These are phyloP conservation scores for Pecten maximus DNA, from an alignment of 2,888 invertebrate species.

Conservation along the genomic window DNA sequence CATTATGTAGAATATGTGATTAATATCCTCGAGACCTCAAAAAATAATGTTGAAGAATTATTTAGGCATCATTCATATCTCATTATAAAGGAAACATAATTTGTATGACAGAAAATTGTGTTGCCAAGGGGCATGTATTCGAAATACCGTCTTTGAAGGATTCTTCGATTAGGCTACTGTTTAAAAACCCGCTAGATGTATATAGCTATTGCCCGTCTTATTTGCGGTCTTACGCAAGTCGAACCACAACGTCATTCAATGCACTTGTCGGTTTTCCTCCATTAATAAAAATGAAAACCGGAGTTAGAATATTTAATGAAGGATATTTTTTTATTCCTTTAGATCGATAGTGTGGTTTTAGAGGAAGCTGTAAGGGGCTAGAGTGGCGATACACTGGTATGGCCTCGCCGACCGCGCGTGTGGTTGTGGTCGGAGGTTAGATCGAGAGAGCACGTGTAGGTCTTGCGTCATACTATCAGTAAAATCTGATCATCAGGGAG, in stretches of 20 bases:
- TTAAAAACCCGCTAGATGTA: not conserved
- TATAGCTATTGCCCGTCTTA: not conserved
- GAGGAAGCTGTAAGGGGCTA: not conserved
- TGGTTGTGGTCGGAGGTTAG: constrained; percentile 13
- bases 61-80: constrained; percentile 28
- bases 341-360: constrained; percentile 25
- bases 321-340: not conserved
- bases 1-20: constrained; percentile 35
- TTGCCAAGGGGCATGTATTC: not conserved
- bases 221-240: constrained; percentile 28
- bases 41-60: constrained; percentile 35
- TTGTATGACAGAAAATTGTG: constrained; percentile 30
- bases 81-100: constrained; percentile 6
- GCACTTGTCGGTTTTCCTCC: not conserved
- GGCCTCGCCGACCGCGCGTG: not conserved
- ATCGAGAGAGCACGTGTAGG: not conserved
- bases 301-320: constrained; percentile 32
- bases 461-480: not conserved
- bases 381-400: not conserved
- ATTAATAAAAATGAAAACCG: constrained; percentile 22
- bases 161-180: not conserved
- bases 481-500: not conserved
- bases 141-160: constrained; percentile 1
- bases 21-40: constrained; percentile 22
- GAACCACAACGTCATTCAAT: not conserved